These are phyloP conservation scores for Harmothoe impar DNA, from an alignment of 2,888 invertebrate genomes.

Conservation along the genomic window DNA sequence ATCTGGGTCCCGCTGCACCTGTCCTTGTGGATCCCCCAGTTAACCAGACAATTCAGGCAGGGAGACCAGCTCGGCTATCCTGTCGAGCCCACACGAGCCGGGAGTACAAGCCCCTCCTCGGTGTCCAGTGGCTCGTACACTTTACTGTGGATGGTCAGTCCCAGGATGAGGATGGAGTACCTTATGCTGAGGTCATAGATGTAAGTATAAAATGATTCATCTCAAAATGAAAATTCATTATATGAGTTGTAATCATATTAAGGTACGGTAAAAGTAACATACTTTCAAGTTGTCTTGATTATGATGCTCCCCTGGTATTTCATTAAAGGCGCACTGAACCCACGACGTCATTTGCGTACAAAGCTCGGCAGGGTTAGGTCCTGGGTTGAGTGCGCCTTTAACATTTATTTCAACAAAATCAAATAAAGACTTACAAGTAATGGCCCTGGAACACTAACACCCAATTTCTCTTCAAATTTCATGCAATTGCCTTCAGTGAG, in stretches of 20 bases:
- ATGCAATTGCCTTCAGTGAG: too few species aligned
- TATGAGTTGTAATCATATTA: not conserved
- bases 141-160: not conserved
- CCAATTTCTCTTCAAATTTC: too few species aligned
- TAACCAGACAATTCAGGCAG: slow-evolving; percentile 2
- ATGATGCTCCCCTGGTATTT: not conserved
- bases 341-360: too few species aligned
- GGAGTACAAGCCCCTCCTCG: not conserved
- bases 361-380: too few species aligned
- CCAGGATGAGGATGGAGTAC: not conserved
- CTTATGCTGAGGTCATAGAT: not conserved
- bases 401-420: not conserved
- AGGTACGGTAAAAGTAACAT: not conserved
- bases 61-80: not conserved
- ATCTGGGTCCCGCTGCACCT: not conserved
- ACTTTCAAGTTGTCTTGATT: too few species aligned
- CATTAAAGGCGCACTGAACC: too few species aligned
- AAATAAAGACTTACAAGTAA: not conserved
- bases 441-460: too few species aligned
- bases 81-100: slow-evolving; percentile 23
- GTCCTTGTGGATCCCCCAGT: not conserved
- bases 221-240: too few species aligned
- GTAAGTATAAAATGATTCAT: not conserved
- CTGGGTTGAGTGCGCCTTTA: too few species aligned
- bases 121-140: slow-evolving; percentile 23